phyloP scores from a whole-genome alignment of 2,113 vertebrate genomes.

The Sinocyclocheilus anshuiensis region DNA sequence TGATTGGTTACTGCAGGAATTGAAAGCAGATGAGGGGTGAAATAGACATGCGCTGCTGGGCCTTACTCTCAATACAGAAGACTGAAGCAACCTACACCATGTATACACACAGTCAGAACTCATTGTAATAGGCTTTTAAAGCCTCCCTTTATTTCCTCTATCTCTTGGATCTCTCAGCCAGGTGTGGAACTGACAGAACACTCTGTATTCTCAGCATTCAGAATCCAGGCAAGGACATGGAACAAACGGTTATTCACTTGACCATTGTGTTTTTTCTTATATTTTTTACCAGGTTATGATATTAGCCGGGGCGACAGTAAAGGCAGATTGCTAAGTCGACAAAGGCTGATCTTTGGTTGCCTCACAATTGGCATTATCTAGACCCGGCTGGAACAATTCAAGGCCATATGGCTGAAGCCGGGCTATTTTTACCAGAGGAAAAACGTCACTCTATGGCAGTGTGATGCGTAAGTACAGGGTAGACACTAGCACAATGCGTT shows the following conservation, averaged over 20 bases:
- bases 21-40: slow-evolving; percentile 88
- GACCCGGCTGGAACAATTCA: slow-evolving; percentile 52
- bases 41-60: slow-evolving; percentile 67
- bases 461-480: slow-evolving; percentile 74
- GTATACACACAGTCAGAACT: slow-evolving; percentile 15
- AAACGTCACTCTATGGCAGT: slow-evolving; percentile 66
- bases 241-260: slow-evolving; percentile 14
- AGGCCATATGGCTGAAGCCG: slow-evolving; percentile 59
- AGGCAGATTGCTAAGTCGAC: slow-evolving; percentile 3
- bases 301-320: slow-evolving; percentile 42
- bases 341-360: not conserved
- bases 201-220: slow-evolving; percentile 40
- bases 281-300: slow-evolving; percentile 21
- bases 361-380: slow-evolving; percentile 37
- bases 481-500: slow-evolving; percentile 74
- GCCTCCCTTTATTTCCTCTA: slow-evolving; percentile 65
- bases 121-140: slow-evolving; percentile 71
- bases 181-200: slow-evolving; percentile 67
- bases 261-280: slow-evolving; percentile 32
- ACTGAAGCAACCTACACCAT: slow-evolving; percentile 33
- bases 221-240: slow-evolving; percentile 34
- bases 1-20: slow-evolving; percentile 90
- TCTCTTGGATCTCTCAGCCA: slow-evolving; percentile 59
- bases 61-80: slow-evolving; percentile 2
- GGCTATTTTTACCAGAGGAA: slow-evolving; percentile 70